Conservation (phyloP, 2,113 vertebrate genomes). For the Atrichornis clamosus region DNA sequence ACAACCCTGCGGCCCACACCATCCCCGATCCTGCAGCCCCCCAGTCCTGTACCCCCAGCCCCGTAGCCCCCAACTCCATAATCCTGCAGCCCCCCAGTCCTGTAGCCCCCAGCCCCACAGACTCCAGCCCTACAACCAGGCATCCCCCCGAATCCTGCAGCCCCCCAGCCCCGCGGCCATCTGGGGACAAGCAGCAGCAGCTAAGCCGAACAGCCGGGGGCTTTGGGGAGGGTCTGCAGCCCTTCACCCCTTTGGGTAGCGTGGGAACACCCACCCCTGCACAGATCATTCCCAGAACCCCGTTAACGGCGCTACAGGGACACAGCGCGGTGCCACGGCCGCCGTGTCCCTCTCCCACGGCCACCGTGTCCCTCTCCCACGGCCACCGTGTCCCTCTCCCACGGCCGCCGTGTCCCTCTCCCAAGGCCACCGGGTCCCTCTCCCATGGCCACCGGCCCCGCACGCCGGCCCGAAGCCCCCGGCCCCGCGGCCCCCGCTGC, state of each 20-base stretch:
- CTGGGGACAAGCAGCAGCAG: not conserved
- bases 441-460: not conserved
- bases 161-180: rapidly evolving
- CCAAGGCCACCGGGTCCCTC: not conserved
- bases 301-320: rapidly evolving
- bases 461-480: not conserved
- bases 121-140: too few species aligned
- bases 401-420: not conserved
- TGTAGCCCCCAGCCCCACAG: not conserved
- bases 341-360: not conserved
- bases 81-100: not conserved
- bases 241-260: not conserved
- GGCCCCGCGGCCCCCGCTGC: not conserved
- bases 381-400: not conserved
- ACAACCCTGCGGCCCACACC: not conserved
- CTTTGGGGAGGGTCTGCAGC: not conserved
- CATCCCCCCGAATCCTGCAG: not conserved
- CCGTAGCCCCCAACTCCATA: not conserved
- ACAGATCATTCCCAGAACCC: not conserved
- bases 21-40: not conserved
- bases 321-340: not conserved
- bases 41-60: too few species aligned
- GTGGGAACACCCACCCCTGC: not conserved
- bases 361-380: not conserved
- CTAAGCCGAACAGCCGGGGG: rapidly evolving